phyloP scores from a whole-genome alignment of 2,113 vertebrate species.

The Drymodes brunneopygia region DNA sequence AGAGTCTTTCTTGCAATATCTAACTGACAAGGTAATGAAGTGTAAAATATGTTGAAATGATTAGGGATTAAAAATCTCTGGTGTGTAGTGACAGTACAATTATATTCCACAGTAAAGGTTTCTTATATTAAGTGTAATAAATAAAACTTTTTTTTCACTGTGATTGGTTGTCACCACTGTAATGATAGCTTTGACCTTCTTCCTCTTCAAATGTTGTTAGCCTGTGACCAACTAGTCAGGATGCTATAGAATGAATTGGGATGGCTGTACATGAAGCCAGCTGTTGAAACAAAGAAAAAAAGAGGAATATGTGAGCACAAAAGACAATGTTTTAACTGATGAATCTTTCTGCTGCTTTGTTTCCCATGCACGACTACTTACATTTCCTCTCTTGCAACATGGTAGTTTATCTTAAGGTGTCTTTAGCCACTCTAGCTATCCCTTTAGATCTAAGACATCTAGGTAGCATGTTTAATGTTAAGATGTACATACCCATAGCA shows the following conservation, averaged over 20 bases:
- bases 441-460: neutral
- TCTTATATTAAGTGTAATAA: conserved; percentile 79
- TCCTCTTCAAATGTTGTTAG: conserved; percentile 69
- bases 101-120: conserved; percentile 79
- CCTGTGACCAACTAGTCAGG: conserved; percentile 68
- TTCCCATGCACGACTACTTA: neutral
- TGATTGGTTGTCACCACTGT: conserved; percentile 76
- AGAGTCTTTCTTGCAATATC: conserved; percentile 74
- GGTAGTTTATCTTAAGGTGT: neutral
- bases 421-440: neutral
- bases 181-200: conserved; percentile 80
- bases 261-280: conserved; percentile 18
- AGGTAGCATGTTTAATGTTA: neutral
- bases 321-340: neutral
- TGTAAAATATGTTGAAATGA: conserved; percentile 84
- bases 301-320: neutral
- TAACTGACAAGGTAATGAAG: conserved; percentile 83
- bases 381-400: neutral
- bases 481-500: neutral
- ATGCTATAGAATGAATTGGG: conserved; percentile 15
- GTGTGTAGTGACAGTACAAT: conserved; percentile 82
- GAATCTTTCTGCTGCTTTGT: neutral
- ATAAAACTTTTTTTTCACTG: conserved; percentile 75
- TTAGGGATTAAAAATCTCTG: conserved; percentile 85
- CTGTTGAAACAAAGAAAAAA: neutral